These are phyloP conservation scores for Diarsia mendica DNA, from an alignment of 2,888 invertebrate species.

Conservation along the genomic window DNA sequence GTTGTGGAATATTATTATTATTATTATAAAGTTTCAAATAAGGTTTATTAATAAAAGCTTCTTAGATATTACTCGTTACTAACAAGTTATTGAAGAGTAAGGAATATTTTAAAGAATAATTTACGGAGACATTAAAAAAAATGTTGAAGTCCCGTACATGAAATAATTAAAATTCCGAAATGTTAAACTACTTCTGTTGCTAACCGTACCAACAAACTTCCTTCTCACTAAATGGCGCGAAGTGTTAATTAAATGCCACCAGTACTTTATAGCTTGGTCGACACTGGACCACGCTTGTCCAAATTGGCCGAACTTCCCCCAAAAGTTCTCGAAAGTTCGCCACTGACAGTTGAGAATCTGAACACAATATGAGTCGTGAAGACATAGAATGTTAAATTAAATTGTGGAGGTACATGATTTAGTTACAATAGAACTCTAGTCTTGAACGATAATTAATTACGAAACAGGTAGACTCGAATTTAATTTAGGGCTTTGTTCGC, in stretches of 20 bases:
- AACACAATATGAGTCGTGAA: conserved; percentile 33
- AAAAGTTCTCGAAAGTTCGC: conserved; percentile 48
- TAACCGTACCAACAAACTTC: conserved; percentile 34
- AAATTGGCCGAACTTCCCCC: conserved; percentile 56
- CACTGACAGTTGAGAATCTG: conserved; percentile 15
- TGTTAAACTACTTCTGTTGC: too few species aligned
- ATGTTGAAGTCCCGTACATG: too few species aligned
- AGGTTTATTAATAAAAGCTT: too few species aligned
- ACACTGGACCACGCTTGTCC: conserved; percentile 42
- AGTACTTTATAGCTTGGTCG: conserved; percentile 43
- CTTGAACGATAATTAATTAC: conserved; percentile 26
- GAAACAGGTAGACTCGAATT: conserved; percentile 4
- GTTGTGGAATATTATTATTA: too few species aligned
- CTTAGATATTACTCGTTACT: too few species aligned
- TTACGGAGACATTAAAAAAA: too few species aligned
- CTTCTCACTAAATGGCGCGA: conserved; percentile 39
- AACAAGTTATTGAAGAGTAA: too few species aligned
- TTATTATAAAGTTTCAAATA: too few species aligned
- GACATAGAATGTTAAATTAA: conserved; percentile 21
- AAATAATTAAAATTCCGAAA: too few species aligned
- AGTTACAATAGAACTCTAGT: conserved; percentile 22
- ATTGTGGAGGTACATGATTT: conserved; percentile 15
- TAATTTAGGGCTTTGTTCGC: conserved; percentile 35
- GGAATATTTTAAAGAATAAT: too few species aligned
- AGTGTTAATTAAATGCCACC: conserved; percentile 59